Evolutionary conservation across 2,113 vertebrate genomes (phyloP).

Genomic region (Petroica traversi): DNA sequence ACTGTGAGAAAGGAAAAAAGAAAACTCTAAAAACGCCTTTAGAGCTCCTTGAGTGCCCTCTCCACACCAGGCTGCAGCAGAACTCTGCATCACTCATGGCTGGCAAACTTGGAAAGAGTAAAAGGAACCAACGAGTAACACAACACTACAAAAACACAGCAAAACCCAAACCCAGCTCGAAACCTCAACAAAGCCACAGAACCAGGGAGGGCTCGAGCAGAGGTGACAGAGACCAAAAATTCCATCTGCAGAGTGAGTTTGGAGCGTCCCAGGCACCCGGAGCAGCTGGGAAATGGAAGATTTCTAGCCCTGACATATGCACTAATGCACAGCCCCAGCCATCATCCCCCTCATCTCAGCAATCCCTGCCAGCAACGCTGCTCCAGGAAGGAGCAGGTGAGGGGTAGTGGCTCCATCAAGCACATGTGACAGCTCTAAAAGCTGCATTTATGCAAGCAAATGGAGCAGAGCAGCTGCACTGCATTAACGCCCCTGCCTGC

Average conservation of each 20-base stretch:
- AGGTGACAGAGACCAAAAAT: neutral
- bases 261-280: neutral
- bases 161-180: neutral
- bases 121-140: slow-evolving; percentile 5
- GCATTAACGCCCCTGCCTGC: neutral
- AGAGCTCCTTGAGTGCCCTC: neutral
- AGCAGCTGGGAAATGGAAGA: neutral
- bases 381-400: neutral
- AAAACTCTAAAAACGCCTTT: neutral
- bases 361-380: neutral
- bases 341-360: neutral
- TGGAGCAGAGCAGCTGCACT: slow-evolving; percentile 37
- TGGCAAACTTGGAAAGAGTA: neutral
- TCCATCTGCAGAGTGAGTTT: neutral
- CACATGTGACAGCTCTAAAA: slow-evolving; percentile 34
- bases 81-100: slow-evolving; percentile 12
- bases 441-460: slow-evolving; percentile 47
- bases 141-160: neutral
- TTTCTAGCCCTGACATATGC: neutral
- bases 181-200: neutral
- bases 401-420: neutral
- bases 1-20: neutral
- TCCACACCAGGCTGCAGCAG: neutral
- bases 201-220: neutral
- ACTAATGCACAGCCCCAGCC: neutral